phyloP scores from a whole-genome alignment of 2,113 vertebrate species.

The Cranoglanis bouderius region DNA sequence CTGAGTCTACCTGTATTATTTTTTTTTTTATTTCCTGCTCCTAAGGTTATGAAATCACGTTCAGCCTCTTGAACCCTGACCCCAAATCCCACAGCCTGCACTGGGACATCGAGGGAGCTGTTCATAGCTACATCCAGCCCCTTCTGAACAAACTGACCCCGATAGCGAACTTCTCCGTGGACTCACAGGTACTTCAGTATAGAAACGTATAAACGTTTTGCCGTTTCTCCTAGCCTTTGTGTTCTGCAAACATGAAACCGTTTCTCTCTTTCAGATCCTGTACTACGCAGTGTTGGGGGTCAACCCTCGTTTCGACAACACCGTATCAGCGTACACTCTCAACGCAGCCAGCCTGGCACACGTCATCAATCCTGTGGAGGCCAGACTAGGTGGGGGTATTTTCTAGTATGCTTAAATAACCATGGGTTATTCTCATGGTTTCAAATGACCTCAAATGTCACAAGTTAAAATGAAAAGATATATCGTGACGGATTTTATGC shows the following conservation, averaged over 20 bases:
- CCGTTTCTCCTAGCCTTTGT: not conserved
- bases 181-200: slow-evolving; percentile 83
- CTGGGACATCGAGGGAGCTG: slow-evolving; percentile 89
- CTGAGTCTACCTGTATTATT: not conserved
- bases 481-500: not conserved
- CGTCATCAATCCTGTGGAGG: slow-evolving; percentile 96
- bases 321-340: slow-evolving; percentile 80
- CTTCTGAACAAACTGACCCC: slow-evolving; percentile 82
- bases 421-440: not conserved
- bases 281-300: slow-evolving; percentile 90
- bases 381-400: slow-evolving; percentile 82
- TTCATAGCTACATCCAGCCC: slow-evolving; percentile 82
- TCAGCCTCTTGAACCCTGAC: slow-evolving; percentile 93
- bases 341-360: slow-evolving; percentile 88
- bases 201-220: not conserved
- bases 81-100: slow-evolving; percentile 85
- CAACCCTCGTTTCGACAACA: slow-evolving; percentile 85
- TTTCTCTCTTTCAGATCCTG: slow-evolving; percentile 75
- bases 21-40: not conserved
- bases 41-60: slow-evolving; percentile 94
- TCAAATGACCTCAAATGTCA: not conserved
- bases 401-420: not conserved
- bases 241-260: not conserved
- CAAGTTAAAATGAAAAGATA: not conserved
- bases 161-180: slow-evolving; percentile 91